Conservation (phyloP, 1,140 invertebrate genomes). For the Halesus radiatus region DNA sequence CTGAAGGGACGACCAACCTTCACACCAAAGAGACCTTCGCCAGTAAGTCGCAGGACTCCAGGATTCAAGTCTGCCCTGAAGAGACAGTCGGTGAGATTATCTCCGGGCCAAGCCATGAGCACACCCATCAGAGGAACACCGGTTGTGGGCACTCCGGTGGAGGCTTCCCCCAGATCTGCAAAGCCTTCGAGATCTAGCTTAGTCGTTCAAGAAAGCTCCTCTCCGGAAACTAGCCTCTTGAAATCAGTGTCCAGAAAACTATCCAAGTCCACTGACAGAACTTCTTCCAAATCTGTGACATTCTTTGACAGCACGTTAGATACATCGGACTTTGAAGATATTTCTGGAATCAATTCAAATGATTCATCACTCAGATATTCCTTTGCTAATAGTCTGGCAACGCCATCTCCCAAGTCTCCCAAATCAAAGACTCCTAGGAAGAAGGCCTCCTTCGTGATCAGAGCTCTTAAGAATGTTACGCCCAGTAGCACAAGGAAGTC, state of each 20-base stretch:
- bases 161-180: not conserved
- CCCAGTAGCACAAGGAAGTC: constrained; percentile 25
- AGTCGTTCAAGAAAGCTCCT: not conserved
- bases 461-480: constrained; percentile 13
- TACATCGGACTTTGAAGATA: not conserved
- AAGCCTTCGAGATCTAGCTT: not conserved
- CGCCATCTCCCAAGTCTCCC: constrained; percentile 7
- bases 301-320: constrained; percentile 1
- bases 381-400: not conserved
- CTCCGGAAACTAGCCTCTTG: not conserved
- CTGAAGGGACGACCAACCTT: constrained; percentile 21
- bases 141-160: not conserved
- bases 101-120: constrained; percentile 14
- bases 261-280: not conserved
- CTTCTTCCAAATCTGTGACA: constrained; percentile 23
- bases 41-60: constrained; percentile 11
- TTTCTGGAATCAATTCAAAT: not conserved
- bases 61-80: constrained; percentile 20
- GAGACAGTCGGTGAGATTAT: not conserved
- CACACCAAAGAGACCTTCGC: constrained; percentile 33
- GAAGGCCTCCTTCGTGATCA: constrained; percentile 7
- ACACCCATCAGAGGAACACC: constrained; percentile 26
- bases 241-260: constrained; percentile 21
- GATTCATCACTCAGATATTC: constrained; percentile 13
- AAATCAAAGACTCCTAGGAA: constrained; percentile 1